These are phyloP conservation scores for Tetramorium alpestre DNA, from an alignment of 1,140 invertebrate genomes.

Conservation along the genomic window DNA sequence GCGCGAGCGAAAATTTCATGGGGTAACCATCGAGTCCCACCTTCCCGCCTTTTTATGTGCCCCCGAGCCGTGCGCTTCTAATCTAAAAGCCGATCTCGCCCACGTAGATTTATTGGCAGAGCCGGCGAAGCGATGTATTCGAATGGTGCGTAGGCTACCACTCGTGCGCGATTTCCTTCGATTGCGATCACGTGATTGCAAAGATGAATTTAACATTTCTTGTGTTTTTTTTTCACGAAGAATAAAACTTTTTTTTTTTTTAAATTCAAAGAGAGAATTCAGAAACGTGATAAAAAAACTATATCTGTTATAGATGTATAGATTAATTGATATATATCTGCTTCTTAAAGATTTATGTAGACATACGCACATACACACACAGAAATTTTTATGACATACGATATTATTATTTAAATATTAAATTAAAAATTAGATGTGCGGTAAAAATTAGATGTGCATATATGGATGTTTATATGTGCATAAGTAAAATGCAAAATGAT, in stretches of 20 bases:
- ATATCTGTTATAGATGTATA: background rate
- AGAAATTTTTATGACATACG: background rate
- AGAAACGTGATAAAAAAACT: background rate
- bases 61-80: constrained; percentile 58
- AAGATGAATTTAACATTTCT: constrained; percentile 52
- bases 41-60: constrained; percentile 41
- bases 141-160: constrained; percentile 55
- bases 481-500: background rate
- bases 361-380: no score
- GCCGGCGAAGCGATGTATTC: constrained; percentile 20
- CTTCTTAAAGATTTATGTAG: background rate
- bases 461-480: background rate
- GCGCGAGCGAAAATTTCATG: constrained; percentile 64
- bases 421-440: no score
- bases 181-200: constrained; percentile 59
- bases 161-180: constrained; percentile 26
- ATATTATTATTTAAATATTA: background rate
- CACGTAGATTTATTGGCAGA: constrained; percentile 69
- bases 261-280: background rate
- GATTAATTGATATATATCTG: background rate
- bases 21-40: constrained; percentile 11
- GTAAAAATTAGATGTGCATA: background rate
- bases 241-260: background rate
- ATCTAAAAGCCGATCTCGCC: constrained; percentile 70
- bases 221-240: constrained; percentile 39